phyloP scores from a whole-genome alignment of 2,888 invertebrate genomes.

The Catocala nupta region DNA sequence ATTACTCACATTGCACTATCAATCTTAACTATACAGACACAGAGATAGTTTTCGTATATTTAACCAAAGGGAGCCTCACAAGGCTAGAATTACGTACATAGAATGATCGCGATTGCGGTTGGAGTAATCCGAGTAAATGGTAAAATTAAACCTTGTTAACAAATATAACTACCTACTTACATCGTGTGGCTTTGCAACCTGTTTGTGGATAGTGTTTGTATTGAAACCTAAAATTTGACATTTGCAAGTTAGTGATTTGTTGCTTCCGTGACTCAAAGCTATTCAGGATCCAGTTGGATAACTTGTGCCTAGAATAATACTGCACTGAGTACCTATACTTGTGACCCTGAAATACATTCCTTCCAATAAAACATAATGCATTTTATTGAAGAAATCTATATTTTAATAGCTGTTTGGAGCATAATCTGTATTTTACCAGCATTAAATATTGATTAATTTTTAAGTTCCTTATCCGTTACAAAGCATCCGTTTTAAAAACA shows the following conservation, averaged over 20 bases:
- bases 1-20: slow-evolving; percentile 34
- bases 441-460: no score
- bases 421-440: no score
- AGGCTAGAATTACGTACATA: slow-evolving; percentile 63
- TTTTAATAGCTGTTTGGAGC: no score
- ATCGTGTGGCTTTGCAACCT: slow-evolving; percentile 53
- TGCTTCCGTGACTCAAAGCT: no score
- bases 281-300: not conserved
- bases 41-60: slow-evolving; percentile 43
- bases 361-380: no score
- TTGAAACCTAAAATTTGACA: slow-evolving; percentile 1
- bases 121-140: slow-evolving; percentile 68
- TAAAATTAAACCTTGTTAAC: slow-evolving; percentile 67
- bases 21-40: slow-evolving; percentile 43
- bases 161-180: slow-evolving; percentile 45
- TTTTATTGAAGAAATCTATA: no score
- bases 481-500: no score
- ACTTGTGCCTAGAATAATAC: no score
- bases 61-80: slow-evolving; percentile 43
- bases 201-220: slow-evolving; percentile 30
- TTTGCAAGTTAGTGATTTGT: not conserved
- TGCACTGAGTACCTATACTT: not conserved
- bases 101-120: slow-evolving; percentile 67
- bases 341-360: not conserved
- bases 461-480: no score